A percentile compares a stretch with the other conserved stretches of the same genome.
These are phyloP conservation scores for Palythoa heliodiscus DNA, from an alignment of 92 coral and sea anemone species.

Conservation along the genomic window DNA sequence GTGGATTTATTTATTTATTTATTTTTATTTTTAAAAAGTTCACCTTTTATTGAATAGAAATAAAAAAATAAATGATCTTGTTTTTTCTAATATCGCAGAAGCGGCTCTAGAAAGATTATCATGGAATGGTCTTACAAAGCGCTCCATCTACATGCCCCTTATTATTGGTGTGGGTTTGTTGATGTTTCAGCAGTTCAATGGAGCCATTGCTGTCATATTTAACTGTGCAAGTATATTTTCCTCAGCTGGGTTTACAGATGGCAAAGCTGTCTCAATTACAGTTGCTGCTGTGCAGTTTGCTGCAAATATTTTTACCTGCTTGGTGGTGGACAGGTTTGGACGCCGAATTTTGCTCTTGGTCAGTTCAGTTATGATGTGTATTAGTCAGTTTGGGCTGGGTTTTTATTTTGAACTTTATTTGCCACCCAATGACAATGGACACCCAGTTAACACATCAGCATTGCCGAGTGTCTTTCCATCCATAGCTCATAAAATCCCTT, in stretches of 20 bases:
- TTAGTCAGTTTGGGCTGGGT: constrained; percentile 70
- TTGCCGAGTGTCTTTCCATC: constrained; percentile 25
- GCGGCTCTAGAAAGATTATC: constrained; percentile 37
- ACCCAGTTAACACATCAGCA: constrained; percentile 18
- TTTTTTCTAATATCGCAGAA: constrained; percentile 31
- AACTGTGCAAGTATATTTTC: constrained; percentile 72
- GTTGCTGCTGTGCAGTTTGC: constrained; percentile 63
- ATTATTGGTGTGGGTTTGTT: constrained; percentile 64
- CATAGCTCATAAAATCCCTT: constrained; percentile 29
- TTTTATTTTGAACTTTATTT: constrained; percentile 61
- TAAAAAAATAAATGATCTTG: neutral
- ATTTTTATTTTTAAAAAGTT: too few relatives aligned
- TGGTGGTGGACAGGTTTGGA: constrained; percentile 70
- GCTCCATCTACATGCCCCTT: constrained; percentile 65
- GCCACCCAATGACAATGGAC: neutral
- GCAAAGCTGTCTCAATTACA: constrained; percentile 62
- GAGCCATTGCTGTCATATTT: constrained; percentile 68
- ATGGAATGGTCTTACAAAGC: constrained; percentile 60
- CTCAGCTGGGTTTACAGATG: constrained; percentile 70
- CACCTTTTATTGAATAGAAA: neutral
- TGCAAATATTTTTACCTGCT: constrained; percentile 53
- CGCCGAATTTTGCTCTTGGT: constrained; percentile 67
- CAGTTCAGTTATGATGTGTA: constrained; percentile 66
- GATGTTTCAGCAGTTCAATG: constrained; percentile 77
- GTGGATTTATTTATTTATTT: too few relatives aligned